Percentiles rank a stretch among this genome's conserved stretches.
Conservation (phyloP, 2,888 invertebrate species). For the Oeneis ivallda region DNA sequence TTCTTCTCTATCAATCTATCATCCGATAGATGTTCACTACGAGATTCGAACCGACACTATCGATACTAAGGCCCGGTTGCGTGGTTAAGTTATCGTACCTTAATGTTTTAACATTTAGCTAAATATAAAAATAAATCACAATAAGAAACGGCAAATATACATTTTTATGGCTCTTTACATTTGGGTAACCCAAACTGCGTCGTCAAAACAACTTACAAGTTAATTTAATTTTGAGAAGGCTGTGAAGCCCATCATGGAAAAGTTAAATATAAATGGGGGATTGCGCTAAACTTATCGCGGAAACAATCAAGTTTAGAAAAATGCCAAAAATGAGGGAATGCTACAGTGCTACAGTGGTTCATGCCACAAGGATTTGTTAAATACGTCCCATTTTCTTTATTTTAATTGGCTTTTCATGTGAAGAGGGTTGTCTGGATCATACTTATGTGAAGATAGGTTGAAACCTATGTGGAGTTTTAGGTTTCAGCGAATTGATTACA, state of each 20-base stretch:
- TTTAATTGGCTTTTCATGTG: too few relatives aligned
- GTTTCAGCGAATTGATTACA: too few relatives aligned
- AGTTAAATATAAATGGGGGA: conserved; percentile 13
- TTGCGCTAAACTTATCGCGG: conserved; percentile 11
- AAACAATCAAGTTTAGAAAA: conserved; percentile 8
- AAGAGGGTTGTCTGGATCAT: too few relatives aligned
- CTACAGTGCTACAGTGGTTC: background rate
- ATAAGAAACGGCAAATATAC: background rate
- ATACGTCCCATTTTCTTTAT: background rate
- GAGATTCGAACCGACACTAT: too few relatives aligned
- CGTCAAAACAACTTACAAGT: background rate
- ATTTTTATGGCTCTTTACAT: background rate
- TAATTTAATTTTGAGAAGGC: background rate
- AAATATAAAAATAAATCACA: too few relatives aligned
- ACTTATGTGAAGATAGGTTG: too few relatives aligned
- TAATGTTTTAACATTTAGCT: too few relatives aligned
- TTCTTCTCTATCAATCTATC: too few relatives aligned
- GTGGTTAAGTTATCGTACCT: too few relatives aligned
- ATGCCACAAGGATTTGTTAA: conserved; percentile 3
- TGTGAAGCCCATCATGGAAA: conserved; percentile 13
- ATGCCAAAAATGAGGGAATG: background rate
- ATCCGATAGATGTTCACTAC: too few relatives aligned
- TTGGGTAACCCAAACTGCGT: background rate
- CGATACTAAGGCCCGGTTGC: too few relatives aligned
- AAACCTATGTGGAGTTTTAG: too few relatives aligned